Base-by-base conservation (phyloP, 1,140 invertebrate species). In the Plodia interpunctella region DNA sequence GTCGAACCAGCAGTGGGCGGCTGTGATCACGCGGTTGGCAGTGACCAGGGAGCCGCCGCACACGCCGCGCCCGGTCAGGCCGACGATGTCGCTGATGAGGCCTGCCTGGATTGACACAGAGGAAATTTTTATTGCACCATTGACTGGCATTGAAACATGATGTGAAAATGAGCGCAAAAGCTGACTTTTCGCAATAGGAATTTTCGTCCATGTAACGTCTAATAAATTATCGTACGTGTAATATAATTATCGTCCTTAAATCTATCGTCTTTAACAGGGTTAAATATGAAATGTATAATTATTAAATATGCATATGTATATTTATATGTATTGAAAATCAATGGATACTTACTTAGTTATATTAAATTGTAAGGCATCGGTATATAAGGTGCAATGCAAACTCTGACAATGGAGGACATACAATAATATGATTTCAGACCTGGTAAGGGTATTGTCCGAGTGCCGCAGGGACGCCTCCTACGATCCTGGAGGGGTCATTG, bases 1-100 rank as follows among this genome's bases (percentile, higher is more conserved):
- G 15, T 78, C 75, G 15, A 35, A 63, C 78, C 78, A 81, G 58
- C 74, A 81, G 57, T 82, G 79, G 20, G 76, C 79, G 10, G 76
- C 79, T 0, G 79, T 79, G 6, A 74, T 5, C 8, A 82, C 61
- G 13, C 60, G 61, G 17, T 56, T 66, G 28, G 55, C 9, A 54
- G 30, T 66, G 25, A 82, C 38, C 11, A 82, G 68, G 1, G 69
- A 55, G 1, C 65, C 74, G 11, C 79, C 79, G 52, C 79, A 82
- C 1, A 78, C 74, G 19, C 68, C 69, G 0, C 51, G 21, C 2
- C 62, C 70, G 0, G 57, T 28, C 0, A 63, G 30, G 0, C 70
- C 63, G 8, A 57, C 49, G 15, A 81, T 65, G n/a, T 74, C 66
- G n/a, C 62, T 59, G 13, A 77, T 28, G 0, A 81, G 62, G 10